Evolutionary conservation across 2,797 vertebrate genomes (phyloP).

Genomic region (Sebastes goodei): DNA sequence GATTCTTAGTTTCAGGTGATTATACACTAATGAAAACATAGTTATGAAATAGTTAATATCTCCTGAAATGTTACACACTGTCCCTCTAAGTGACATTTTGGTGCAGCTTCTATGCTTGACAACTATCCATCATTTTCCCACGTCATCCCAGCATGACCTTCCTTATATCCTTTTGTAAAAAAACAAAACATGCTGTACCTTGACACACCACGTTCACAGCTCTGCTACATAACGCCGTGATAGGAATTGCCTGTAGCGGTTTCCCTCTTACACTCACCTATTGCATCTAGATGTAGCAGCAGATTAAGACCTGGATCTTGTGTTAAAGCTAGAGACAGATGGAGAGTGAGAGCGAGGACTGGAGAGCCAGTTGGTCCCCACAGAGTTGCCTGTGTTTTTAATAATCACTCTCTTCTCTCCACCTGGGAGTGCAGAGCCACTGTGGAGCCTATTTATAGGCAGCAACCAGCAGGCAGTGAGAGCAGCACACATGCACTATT

Average conservation of each 20-base stretch:
- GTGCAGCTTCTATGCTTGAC: neutral
- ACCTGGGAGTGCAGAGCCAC: constrained; percentile 68
- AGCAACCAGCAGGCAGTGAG: constrained; percentile 45
- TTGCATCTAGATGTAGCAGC: neutral
- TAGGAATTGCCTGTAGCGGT: constrained; percentile 4
- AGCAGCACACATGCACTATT: constrained; percentile 56
- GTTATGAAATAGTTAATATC: no score
- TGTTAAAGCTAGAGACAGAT: constrained; percentile 54
- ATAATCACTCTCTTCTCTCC: constrained; percentile 74
- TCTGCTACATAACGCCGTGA: neutral
- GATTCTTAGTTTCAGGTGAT: no score
- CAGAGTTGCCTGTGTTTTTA: constrained; percentile 75
- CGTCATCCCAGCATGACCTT: neutral
- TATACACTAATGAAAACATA: no score
- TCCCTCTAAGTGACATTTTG: neutral
- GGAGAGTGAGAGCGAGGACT: constrained; percentile 42
- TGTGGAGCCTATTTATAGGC: constrained; percentile 73
- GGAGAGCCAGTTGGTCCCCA: constrained; percentile 49
- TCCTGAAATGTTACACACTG: no score
- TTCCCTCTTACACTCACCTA: neutral
- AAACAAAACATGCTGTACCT: neutral
- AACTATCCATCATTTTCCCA: neutral
- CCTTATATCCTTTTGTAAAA: neutral
- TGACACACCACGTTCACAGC: neutral
- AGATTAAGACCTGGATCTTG: constrained; percentile 49